Evolutionary conservation across 2,888 invertebrate genomes (phyloP).

Genomic region (Ormyrus rosae): DNA sequence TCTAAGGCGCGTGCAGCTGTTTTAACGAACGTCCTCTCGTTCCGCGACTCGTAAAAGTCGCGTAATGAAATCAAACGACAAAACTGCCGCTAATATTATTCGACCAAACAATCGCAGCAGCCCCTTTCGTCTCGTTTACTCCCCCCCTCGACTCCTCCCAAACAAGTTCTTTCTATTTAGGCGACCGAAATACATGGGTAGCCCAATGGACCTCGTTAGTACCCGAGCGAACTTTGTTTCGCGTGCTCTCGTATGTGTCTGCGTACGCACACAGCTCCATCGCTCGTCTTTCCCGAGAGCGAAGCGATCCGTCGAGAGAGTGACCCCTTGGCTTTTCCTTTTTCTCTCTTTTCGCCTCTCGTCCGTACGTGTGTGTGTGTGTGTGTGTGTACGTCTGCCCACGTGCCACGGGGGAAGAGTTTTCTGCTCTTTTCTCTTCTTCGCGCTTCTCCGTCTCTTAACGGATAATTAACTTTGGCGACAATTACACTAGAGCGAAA

Average conservation of each 20-base stretch:
- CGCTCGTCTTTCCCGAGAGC: neutral
- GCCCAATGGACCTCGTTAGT: conserved; percentile 38
- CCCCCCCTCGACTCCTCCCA: too few relatives aligned
- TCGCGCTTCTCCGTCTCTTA: conserved; percentile 6
- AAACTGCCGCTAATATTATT: neutral
- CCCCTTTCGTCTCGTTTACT: neutral
- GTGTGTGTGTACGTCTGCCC: neutral
- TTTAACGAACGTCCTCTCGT: neutral
- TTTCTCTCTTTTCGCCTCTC: conserved; percentile 5
- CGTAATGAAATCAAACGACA: too few relatives aligned
- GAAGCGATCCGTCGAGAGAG: neutral
- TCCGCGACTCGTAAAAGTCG: too few relatives aligned
- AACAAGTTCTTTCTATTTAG: conserved; percentile 40
- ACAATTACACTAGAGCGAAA: conserved; percentile 36
- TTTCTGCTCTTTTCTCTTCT: conserved; percentile 13
- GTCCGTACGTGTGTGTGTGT: neutral
- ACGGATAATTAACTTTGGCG: conserved; percentile 49
- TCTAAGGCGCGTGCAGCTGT: neutral
- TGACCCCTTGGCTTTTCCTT: conserved; percentile 16
- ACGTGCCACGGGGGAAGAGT: neutral
- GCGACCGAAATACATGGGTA: conserved; percentile 19
- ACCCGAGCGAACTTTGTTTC: conserved; percentile 21
- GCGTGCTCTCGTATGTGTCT: neutral
- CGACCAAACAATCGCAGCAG: neutral
- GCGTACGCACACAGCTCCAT: neutral